These are phyloP conservation scores for Drosophila robusta DNA, from an alignment of 2,888 invertebrate species.

Conservation along the genomic window DNA sequence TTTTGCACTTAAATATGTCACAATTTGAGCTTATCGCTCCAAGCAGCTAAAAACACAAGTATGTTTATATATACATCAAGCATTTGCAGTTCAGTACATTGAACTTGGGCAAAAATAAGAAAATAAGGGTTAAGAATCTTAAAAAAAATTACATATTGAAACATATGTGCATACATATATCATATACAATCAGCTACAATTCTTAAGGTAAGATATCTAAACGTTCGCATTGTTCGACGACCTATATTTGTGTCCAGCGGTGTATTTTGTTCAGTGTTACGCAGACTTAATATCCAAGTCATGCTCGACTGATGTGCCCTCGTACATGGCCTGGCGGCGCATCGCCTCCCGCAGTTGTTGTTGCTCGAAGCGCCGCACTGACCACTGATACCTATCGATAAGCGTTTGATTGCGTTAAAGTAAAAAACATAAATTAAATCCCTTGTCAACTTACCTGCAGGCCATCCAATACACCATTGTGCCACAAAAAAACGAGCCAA, in stretches of 20 bases:
- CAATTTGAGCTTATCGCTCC: slow-evolving; percentile 25
- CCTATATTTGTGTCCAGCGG: slow-evolving; percentile 1
- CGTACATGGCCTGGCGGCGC: slow-evolving; percentile 87
- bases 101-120: background rate
- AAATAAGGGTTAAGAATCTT: background rate
- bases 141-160: background rate
- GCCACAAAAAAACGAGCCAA: slow-evolving; percentile 88
- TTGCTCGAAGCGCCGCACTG: slow-evolving; percentile 88
- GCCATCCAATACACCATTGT: slow-evolving; percentile 90
- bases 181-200: slow-evolving; percentile 19
- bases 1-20: slow-evolving; percentile 6
- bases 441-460: slow-evolving; percentile 85
- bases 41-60: slow-evolving; percentile 4
- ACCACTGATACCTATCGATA: slow-evolving; percentile 88
- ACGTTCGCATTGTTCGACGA: background rate
- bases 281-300: slow-evolving; percentile 74
- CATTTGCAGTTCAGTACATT: slow-evolving; percentile 2
- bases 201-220: slow-evolving; percentile 1
- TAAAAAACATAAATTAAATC: background rate
- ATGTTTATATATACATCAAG: background rate
- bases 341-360: slow-evolving; percentile 88
- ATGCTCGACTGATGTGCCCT: slow-evolving; percentile 87
- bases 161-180: background rate
- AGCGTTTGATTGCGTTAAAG: background rate
- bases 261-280: slow-evolving; percentile 39